phyloP scores from a whole-genome alignment of 2,888 invertebrate genomes.

The Drosophila borealis region DNA sequence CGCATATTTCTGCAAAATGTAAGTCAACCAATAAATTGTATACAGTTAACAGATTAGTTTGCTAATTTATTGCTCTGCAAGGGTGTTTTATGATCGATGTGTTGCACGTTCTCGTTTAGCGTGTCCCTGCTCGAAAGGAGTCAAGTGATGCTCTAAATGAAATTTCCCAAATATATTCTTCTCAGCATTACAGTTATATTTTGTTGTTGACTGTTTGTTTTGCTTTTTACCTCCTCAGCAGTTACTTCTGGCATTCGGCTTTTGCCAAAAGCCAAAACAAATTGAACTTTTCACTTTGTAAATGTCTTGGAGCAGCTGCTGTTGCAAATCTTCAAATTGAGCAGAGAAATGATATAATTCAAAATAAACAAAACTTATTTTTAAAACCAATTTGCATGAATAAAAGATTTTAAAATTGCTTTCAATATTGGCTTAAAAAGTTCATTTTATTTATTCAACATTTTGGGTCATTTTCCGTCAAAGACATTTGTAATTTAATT shows the following conservation, averaged over 20 bases:
- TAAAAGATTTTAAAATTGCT: constrained; percentile 22
- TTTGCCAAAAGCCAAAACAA: constrained; percentile 49
- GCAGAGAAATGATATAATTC: constrained; percentile 37
- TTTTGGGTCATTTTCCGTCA: not conserved
- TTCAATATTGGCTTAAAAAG: not conserved
- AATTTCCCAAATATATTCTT: constrained; percentile 41
- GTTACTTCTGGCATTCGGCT: constrained; percentile 21
- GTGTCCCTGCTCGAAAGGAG: constrained; percentile 13
- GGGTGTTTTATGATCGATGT: not conserved
- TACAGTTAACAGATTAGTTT: no score
- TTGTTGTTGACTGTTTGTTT: constrained; percentile 29
- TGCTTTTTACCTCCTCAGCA: constrained; percentile 43
- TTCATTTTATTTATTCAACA: not conserved
- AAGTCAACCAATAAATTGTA: no score
- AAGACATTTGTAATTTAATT: no score
- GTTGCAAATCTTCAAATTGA: constrained; percentile 34
- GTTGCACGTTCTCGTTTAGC: not conserved
- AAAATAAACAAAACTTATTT: constrained; percentile 20
- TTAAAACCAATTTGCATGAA: constrained; percentile 8
- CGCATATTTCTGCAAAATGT: no score
- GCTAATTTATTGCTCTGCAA: not conserved
- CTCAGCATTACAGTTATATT: constrained; percentile 23
- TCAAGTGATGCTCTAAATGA: constrained; percentile 38
- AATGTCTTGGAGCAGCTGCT: constrained; percentile 46
- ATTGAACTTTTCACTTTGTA: constrained; percentile 66